phyloP scores from a whole-genome alignment of 2,888 invertebrate species.

The Nomada goodeniana region DNA sequence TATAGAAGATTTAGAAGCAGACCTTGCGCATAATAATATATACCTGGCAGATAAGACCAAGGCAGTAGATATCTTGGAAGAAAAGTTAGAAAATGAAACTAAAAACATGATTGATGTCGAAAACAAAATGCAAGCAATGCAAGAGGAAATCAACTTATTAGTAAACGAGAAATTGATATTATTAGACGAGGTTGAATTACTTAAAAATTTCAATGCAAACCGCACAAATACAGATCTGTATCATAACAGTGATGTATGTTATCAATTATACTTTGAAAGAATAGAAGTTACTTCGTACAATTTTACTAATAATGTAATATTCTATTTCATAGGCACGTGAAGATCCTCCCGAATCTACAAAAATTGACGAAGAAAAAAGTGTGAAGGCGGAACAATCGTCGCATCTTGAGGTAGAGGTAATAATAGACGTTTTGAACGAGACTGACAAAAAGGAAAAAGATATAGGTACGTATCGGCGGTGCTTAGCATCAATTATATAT shows the following conservation, averaged over 20 bases:
- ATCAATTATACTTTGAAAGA: not conserved
- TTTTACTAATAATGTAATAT: not conserved
- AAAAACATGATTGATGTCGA: slow-evolving; percentile 33
- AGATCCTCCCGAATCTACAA: not conserved
- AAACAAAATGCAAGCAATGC: slow-evolving; percentile 27
- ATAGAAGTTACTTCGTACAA: not conserved
- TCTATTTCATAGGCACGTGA: slow-evolving; percentile 5
- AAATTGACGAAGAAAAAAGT: slow-evolving; percentile 16
- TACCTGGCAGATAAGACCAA: slow-evolving; percentile 75
- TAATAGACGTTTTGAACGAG: not conserved
- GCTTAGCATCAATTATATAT: not conserved
- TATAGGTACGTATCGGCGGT: slow-evolving; percentile 20
- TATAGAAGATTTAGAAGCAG: slow-evolving; percentile 75
- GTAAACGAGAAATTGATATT: slow-evolving; percentile 48
- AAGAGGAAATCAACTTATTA: slow-evolving; percentile 46
- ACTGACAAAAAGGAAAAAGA: slow-evolving; percentile 2
- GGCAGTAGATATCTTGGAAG: slow-evolving; percentile 73
- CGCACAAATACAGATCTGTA: not conserved
- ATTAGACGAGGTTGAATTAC: slow-evolving; percentile 15
- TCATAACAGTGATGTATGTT: slow-evolving; percentile 8
- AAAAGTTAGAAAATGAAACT: slow-evolving; percentile 68
- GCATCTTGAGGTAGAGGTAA: not conserved
- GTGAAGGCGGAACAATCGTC: slow-evolving; percentile 15
- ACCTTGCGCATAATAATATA: slow-evolving; percentile 72
- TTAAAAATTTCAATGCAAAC: not conserved